Evolutionary conservation across 2,113 vertebrate species (phyloP).

Genomic region (Peromyscus polionotus): DNA sequence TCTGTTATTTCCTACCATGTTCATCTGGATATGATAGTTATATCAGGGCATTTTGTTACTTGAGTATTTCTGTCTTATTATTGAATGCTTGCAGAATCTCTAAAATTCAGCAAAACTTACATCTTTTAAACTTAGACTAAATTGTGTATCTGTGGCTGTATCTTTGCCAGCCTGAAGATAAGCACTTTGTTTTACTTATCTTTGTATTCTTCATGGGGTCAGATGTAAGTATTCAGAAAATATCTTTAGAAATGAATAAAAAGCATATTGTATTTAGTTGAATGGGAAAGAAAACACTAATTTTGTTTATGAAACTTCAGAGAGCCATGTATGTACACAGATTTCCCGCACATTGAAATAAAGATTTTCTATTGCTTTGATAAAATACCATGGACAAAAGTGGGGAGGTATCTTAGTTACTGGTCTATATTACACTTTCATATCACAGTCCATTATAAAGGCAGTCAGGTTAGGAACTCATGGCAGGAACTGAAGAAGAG

Average conservation of each 20-base stretch:
- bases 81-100: not conserved
- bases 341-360: not conserved
- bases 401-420: not conserved
- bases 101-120: slow-evolving; percentile 15
- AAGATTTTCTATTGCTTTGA: not conserved
- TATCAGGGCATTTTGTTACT: slow-evolving; percentile 1
- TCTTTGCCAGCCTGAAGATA: slow-evolving; percentile 7
- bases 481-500: not conserved
- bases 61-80: slow-evolving; percentile 20
- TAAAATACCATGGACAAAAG: not conserved
- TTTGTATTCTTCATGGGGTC: not conserved
- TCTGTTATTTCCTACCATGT: not conserved
- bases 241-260: slow-evolving; percentile 26
- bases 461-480: not conserved
- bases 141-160: not conserved
- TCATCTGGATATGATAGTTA: slow-evolving; percentile 7
- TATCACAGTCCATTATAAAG: not conserved
- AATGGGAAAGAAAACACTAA: not conserved
- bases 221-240: slow-evolving; percentile 2
- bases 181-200: slow-evolving; percentile 3
- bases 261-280: slow-evolving; percentile 9
- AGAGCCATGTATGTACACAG: not conserved
- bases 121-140: not conserved
- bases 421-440: no score
- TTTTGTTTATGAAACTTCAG: not conserved